phyloP scores from a whole-genome alignment of 2,888 invertebrate genomes.

The Polydrusus tereticollis region DNA sequence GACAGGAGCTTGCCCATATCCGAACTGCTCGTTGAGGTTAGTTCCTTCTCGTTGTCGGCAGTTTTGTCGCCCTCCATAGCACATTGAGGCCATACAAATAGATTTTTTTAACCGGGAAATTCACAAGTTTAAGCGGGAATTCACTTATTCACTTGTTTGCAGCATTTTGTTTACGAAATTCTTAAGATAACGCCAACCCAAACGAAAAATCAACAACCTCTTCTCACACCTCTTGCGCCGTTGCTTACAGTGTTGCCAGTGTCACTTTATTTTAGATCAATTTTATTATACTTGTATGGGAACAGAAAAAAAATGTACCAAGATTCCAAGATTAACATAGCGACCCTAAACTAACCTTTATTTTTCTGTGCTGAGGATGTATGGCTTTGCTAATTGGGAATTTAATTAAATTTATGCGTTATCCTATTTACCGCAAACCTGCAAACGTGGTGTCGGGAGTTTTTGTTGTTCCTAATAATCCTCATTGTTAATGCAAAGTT shows the following conservation, averaged over 20 bases:
- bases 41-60: conserved; percentile 54
- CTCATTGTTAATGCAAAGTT: too few species aligned
- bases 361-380: too few species aligned
- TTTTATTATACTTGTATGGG: too few species aligned
- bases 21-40: conserved; percentile 61
- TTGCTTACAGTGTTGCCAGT: conserved; percentile 23
- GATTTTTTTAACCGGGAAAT: background rate
- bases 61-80: conserved; percentile 51
- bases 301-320: background rate
- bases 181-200: conserved; percentile 46
- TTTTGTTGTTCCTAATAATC: too few species aligned
- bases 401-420: too few species aligned
- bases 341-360: too few species aligned
- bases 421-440: too few species aligned
- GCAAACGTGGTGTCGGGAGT: too few species aligned
- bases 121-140: conserved; percentile 2
- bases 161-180: conserved; percentile 49
- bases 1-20: conserved; percentile 60
- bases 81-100: conserved; percentile 26
- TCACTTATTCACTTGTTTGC: conserved; percentile 19
- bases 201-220: conserved; percentile 43
- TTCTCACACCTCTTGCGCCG: conserved; percentile 32
- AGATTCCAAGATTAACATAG: too few species aligned
- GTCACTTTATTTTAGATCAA: too few species aligned
- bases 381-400: too few species aligned